Conservation (phyloP, 1,140 invertebrate genomes). For the Helicorthomorpha holstii region DNA sequence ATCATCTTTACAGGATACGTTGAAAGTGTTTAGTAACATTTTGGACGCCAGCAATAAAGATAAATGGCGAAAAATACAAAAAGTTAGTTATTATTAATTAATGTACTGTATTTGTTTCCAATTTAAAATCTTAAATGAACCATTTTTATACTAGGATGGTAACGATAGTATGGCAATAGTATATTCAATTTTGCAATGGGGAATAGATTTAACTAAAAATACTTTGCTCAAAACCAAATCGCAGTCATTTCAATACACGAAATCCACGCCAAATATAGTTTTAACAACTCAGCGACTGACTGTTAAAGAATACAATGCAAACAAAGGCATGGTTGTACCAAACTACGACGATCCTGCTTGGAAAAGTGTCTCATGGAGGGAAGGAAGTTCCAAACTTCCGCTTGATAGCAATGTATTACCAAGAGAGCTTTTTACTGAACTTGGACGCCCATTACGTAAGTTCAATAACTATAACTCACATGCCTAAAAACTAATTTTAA, state of each 20-base stretch:
- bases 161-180: no score
- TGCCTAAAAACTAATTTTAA: background rate
- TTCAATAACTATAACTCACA: background rate
- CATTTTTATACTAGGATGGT: no score
- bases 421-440: background rate
- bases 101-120: no score
- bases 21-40: background rate
- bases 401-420: background rate
- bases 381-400: background rate
- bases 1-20: background rate
- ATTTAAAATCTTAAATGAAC: no score
- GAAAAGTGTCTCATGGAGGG: slow-evolving; percentile 1
- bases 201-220: background rate
- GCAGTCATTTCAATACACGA: background rate
- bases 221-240: background rate
- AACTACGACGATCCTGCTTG: slow-evolving; percentile 3
- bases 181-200: background rate
- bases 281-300: background rate
- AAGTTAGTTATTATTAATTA: background rate
- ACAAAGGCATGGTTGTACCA: background rate
- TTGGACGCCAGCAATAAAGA: background rate
- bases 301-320: background rate
- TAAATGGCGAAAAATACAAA: background rate
- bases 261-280: background rate
- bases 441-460: background rate